Evolutionary conservation across 2,888 invertebrate species (phyloP).

Genomic region (Rhamnusium bicolor): DNA sequence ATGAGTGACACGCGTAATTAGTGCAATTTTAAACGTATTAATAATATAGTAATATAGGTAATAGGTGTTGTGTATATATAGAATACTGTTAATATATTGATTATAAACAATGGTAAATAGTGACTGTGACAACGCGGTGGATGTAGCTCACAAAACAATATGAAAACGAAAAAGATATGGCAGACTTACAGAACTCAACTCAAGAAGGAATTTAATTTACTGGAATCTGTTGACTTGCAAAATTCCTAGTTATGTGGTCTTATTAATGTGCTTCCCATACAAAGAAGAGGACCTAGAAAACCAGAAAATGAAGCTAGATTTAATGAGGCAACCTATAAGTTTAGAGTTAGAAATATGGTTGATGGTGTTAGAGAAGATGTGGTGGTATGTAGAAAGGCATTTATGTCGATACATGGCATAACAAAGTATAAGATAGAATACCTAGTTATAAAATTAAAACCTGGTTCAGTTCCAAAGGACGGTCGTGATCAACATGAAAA

Average conservation of each 20-base stretch:
- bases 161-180: conserved; percentile 14
- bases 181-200: conserved; percentile 18
- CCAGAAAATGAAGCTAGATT: conserved; percentile 30
- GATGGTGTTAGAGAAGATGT: conserved; percentile 18
- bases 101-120: background rate
- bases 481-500: conserved; percentile 20
- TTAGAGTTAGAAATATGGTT: conserved; percentile 24
- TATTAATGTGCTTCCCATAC: conserved; percentile 8
- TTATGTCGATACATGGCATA: conserved; percentile 30
- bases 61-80: no score
- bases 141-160: conserved; percentile 1
- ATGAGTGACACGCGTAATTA: background rate
- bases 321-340: background rate
- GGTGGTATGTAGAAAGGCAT: conserved; percentile 19
- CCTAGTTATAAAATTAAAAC: conserved; percentile 17
- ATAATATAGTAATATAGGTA: no score
- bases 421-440: conserved; percentile 30
- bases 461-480: conserved; percentile 21
- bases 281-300: conserved; percentile 29
- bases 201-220: conserved; percentile 16
- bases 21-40: background rate
- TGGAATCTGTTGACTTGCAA: background rate
- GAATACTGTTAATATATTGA: background rate
- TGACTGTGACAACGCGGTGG: background rate
- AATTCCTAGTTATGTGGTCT: conserved; percentile 23